Evolutionary conservation across 2,888 invertebrate genomes (phyloP), one percentile per base, ranked within the genome.

Genomic region (Cryptocephalus primarius): DNA sequence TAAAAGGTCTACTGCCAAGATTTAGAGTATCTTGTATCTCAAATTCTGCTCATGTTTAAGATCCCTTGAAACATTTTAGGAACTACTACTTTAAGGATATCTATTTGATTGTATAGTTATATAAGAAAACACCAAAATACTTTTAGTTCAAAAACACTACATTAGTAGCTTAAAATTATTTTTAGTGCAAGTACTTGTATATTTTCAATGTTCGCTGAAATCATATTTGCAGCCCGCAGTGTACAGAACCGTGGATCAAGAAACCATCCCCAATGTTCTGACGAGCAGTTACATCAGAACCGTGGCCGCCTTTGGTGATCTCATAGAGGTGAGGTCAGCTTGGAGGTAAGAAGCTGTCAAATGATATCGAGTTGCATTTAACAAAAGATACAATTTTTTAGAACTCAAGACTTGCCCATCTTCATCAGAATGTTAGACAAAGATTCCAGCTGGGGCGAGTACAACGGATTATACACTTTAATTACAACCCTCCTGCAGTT

Each of bases 351-450:
- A 10, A 4, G 22, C 22, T 22, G 2, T 22, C 22, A 4, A 22
- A 22, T 2, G 3, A 33, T 32, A 1, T 40, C 9, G 39, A 39
- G 9, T 45, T 34, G 10, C 33, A 39, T 46, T 40, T 40, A 22
- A 22, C 22, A 2, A 22, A 4, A 11, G 4, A 9, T n/a, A n/a
- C n/a, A 46, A 34, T 12, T 49, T 48, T 70, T 55, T 65, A 75
- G 77, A 49, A 81, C 82, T 8, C 88, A 90, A 69, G 70, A 80
- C 42, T 70, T 81, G 9, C 81, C 84, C 1, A 71, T 85, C 32
- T 85, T 84, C 65, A 75, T 85, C 0, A 76, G 89, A 39, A 86
- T 90, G 80, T 73, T 87, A 40, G 88, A 89, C 68, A 85, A 85
- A 47, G 81, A 84, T 62, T 82, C 86, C 0, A 72, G 71, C 39